Conservation (phyloP, 2,888 invertebrate genomes). For the Entomobrya multifasciata region DNA sequence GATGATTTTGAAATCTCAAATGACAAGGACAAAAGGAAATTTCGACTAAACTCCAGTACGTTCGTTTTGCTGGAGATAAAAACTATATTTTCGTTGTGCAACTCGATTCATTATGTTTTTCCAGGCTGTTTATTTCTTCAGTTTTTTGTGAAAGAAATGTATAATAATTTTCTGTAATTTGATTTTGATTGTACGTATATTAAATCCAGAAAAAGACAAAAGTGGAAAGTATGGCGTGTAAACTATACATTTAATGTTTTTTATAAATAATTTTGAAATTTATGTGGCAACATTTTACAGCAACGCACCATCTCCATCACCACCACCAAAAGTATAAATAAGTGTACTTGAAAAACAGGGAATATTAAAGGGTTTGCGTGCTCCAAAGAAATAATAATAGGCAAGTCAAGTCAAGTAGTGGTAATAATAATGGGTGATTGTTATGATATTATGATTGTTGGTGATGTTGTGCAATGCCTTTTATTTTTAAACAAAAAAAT, state of each 20-base stretch:
- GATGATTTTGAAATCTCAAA: no score
- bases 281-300: conserved; percentile 44
- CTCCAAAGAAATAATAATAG: conserved; percentile 2
- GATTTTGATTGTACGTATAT: conserved; percentile 53
- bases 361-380: conserved; percentile 14
- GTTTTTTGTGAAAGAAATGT: not conserved
- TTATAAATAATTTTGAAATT: not conserved
- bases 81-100: not conserved
- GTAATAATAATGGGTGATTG: conserved; percentile 22
- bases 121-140: not conserved
- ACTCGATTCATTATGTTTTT: not conserved
- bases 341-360: not conserved
- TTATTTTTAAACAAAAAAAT: conserved; percentile 30
- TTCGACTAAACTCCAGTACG: no score
- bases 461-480: conserved; percentile 32
- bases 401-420: not conserved
- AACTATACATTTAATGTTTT: not conserved
- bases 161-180: conserved; percentile 55
- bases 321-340: not conserved
- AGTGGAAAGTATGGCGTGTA: conserved; percentile 11
- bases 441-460: not conserved
- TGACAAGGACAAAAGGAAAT: no score
- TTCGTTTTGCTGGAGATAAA: not conserved
- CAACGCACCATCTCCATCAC: conserved; percentile 20
- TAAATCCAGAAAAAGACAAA: conserved; percentile 18